Conservation (phyloP, 92 coral and sea anemone genomes). For the Epizoanthus illoricatus region DNA sequence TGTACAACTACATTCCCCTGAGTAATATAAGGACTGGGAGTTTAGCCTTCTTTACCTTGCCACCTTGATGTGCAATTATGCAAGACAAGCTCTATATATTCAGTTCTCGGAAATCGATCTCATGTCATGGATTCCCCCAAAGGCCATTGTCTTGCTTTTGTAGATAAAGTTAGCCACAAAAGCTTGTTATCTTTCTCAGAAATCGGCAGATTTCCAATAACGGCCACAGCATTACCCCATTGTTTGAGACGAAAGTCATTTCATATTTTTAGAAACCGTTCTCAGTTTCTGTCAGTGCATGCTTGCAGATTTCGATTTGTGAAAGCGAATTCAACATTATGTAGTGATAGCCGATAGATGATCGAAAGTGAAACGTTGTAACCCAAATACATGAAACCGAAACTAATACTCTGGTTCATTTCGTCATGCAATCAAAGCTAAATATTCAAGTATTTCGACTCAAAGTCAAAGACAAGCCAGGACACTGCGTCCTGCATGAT, state of each 20-base stretch:
- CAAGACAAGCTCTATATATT: neutral
- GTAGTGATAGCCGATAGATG: no score
- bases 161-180: no score
- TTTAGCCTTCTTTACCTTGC: no score
- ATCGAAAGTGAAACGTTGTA: slow-evolving; percentile 4
- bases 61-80: neutral
- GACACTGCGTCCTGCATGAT: neutral
- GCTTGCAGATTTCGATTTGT: no score
- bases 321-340: no score
- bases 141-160: no score
- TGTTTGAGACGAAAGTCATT: neutral
- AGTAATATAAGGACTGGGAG: neutral
- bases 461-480: neutral
- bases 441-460: no score
- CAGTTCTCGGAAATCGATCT: slow-evolving; percentile 4
- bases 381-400: slow-evolving; percentile 2
- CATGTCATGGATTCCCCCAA: neutral
- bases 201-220: neutral
- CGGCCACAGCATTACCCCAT: no score
- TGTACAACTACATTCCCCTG: neutral
- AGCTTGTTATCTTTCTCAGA: neutral
- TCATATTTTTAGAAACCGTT: neutral
- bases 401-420: neutral
- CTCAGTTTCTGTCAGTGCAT: neutral
- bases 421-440: neutral